Evolutionary conservation across 1,140 invertebrate species (phyloP), one percentile per base, ranked within the genome.

Genomic region (Cheumatopsyche charites): DNA sequence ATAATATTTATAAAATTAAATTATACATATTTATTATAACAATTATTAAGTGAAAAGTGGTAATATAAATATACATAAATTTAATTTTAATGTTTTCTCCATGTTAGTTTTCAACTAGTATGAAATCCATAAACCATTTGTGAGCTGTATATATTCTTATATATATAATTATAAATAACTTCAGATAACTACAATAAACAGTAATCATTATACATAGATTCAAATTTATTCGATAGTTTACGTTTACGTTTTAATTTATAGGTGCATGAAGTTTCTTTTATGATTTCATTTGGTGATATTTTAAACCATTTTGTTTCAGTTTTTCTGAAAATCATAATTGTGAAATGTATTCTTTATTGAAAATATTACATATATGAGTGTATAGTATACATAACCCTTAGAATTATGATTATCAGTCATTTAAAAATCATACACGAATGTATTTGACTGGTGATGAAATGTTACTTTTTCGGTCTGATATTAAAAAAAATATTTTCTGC

Each of bases 1-100:
- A 87, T 94, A 81, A 83, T 78, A 19, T 63, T 42, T 17, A 13
- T 42, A n/a, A 42, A 7, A 42, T 9, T 42, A 63, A 63, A 42
- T n/a, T 21, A 62, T 47, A 47, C 13, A 47, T 47, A 47, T 47
- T n/a, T 47, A 47, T 17, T 52, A 52, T 52, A 17, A 15, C n/a
- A 17, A 9, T 52, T 9, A 52, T 17, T 52, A 52, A 17, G 47
- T 17, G 19, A 17, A 47, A 2, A 17, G 9, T 17, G 5, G 15
- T 52, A 52, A 17, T 17, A 17, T 52, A 17, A 17, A 52, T 52
- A n/a, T n/a, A n/a, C 15, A 52, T 17, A 1, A 17, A 17, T 17
- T 52, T 17, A 52, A 17, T 52, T 52, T 17, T 15, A 52, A 17
- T 2, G 47, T 17, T 15, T 17, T 17, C 9, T 15, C 15, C 47